These are phyloP conservation scores for Acyrthosiphon pisum DNA, from an alignment of 1,140 invertebrate genomes.

Conservation along the genomic window DNA sequence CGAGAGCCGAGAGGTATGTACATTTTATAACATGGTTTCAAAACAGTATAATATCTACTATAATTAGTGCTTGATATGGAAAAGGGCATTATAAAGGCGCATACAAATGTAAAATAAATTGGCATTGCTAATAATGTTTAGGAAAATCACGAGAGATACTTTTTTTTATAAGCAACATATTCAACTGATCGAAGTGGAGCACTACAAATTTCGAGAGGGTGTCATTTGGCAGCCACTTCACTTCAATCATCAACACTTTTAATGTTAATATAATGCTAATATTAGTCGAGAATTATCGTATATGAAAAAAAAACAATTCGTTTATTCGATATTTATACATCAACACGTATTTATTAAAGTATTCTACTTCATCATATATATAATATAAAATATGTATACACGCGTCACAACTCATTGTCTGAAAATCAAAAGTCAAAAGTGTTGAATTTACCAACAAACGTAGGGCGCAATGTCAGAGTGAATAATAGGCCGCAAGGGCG, in stretches of 20 bases:
- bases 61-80: background rate
- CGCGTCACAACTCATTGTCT: too few species aligned
- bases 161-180: conserved; percentile 2
- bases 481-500: background rate
- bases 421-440: too few species aligned
- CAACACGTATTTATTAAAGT: too few species aligned
- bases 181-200: background rate
- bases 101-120: background rate
- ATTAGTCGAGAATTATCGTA: background rate
- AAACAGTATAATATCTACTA: background rate
- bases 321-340: too few species aligned
- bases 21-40: background rate
- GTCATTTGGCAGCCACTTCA: background rate
- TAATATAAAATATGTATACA: too few species aligned
- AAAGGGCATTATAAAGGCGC: background rate
- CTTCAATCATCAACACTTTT: background rate
- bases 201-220: background rate
- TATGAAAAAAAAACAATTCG: background rate
- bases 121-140: background rate
- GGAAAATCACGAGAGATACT: background rate
- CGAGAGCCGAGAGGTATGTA: background rate
- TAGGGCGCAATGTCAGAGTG: too few species aligned
- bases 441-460: too few species aligned
- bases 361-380: too few species aligned
- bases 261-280: background rate